Percentiles rank a stretch among this genome's conserved stretches.
These are phyloP conservation scores for Molossus molossus DNA, from an alignment of 2,797 vertebrate species.

Conservation along the genomic window DNA sequence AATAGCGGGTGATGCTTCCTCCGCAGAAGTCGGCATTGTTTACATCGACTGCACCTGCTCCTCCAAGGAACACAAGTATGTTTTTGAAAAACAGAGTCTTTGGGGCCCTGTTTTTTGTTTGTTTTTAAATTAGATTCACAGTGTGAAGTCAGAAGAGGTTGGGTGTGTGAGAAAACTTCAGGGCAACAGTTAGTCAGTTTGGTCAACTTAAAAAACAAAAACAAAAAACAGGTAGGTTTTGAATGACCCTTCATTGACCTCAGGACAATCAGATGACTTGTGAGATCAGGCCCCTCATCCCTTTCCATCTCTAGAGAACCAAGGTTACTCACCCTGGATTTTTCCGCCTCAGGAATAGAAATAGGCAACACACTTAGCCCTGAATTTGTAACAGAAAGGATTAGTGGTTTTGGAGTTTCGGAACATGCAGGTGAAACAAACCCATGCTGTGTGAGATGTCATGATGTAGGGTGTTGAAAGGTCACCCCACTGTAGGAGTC, in stretches of 20 bases:
- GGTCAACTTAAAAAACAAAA: neutral
- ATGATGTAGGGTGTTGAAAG: rapidly evolving
- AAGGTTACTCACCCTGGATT: neutral
- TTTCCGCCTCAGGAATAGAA: neutral
- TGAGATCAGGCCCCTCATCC: neutral
- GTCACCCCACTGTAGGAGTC: neutral
- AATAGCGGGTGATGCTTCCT: neutral
- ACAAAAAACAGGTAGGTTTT: neutral
- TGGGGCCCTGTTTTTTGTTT: neutral
- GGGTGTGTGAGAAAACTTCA: neutral
- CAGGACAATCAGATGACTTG: neutral
- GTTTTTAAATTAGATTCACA: neutral
- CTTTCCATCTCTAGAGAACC: neutral
- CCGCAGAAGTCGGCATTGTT: too few relatives aligned
- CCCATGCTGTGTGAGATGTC: neutral
- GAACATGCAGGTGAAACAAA: neutral
- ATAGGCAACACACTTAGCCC: neutral
- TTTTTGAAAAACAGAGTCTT: neutral
- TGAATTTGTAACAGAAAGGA: neutral
- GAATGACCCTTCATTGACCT: too few relatives aligned
- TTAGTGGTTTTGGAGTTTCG: neutral
- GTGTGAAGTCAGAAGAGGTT: neutral
- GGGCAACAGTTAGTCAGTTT: neutral
- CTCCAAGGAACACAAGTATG: neutral
- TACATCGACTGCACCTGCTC: rapidly evolving